Evolutionary conservation across 1,140 invertebrate species (phyloP).

Genomic region (Pogonomyrmex californicus): DNA sequence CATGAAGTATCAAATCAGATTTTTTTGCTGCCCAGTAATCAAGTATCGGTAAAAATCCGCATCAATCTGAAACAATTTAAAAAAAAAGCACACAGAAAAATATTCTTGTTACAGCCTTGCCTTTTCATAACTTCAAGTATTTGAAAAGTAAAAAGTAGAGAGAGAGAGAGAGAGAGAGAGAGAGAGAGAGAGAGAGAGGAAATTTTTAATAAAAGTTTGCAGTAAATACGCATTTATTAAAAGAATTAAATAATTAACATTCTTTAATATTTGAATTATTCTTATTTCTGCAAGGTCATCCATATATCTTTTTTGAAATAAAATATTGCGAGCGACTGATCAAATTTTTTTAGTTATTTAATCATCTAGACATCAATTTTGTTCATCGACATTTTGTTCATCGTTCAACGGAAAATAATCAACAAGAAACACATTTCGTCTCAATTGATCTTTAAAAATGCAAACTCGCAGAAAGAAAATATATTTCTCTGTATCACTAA

Average conservation of each 20-base stretch:
- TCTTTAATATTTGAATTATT: neutral
- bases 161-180: neutral
- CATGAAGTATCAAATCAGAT: neutral
- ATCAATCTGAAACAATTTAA: neutral
- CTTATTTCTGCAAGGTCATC: neutral
- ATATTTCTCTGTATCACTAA: neutral
- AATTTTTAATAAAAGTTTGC: neutral
- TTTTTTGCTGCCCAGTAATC: neutral
- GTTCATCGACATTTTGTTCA: neutral
- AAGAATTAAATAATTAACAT: neutral
- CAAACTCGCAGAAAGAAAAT: neutral
- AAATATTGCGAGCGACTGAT: neutral
- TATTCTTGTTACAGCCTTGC: neutral
- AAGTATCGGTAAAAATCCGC: conserved; percentile 17
- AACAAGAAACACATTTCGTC: neutral
- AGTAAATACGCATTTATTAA: neutral
- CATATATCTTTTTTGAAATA: neutral
- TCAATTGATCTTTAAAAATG: neutral
- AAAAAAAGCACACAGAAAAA: neutral
- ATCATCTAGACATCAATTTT: neutral
- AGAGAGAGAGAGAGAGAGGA: neutral
- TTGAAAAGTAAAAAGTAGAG: neutral
- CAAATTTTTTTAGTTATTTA: neutral
- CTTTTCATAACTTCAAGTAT: neutral
- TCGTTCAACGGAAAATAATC: neutral